Conservation (phyloP, 2,113 vertebrate genomes). For the Oxyura jamaicensis region DNA sequence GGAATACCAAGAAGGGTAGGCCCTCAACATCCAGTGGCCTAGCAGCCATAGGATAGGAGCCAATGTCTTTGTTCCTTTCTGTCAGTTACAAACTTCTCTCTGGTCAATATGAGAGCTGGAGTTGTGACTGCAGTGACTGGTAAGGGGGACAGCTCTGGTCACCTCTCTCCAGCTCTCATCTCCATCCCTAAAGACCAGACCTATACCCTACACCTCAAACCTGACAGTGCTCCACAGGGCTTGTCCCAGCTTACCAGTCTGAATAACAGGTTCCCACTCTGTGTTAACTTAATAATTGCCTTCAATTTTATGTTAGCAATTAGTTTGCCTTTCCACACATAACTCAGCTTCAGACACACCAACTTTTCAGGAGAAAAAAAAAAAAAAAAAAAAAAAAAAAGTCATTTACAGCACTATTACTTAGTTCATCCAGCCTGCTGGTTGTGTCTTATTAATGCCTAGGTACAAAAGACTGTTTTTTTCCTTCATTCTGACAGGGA, state of each 20-base stretch:
- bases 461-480: slow-evolving; percentile 59
- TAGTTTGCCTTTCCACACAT: slow-evolving; percentile 52
- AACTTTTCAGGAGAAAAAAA: slow-evolving; percentile 53
- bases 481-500: slow-evolving; percentile 68
- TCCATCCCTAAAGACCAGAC: neutral
- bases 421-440: slow-evolving; percentile 54
- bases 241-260: neutral
- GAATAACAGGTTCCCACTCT: neutral
- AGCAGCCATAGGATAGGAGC: neutral
- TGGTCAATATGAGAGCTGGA: neutral
- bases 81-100: neutral
- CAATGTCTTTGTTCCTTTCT: neutral
- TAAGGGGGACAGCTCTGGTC: neutral
- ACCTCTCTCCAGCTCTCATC: neutral
- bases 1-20: neutral
- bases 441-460: slow-evolving; percentile 76
- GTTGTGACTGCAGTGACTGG: neutral
- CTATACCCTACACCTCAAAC: neutral
- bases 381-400: slow-evolving; percentile 71
- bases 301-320: slow-evolving; percentile 26
- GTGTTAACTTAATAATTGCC: neutral
- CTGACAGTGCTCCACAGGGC: neutral
- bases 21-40: neutral
- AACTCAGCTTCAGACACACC: slow-evolving; percentile 46
- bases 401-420: slow-evolving; percentile 65